Percentiles rank a stretch among this genome's conserved stretches.
Conservation (phyloP, 2,888 invertebrate genomes). For the Leptarthrus brevirostris region DNA sequence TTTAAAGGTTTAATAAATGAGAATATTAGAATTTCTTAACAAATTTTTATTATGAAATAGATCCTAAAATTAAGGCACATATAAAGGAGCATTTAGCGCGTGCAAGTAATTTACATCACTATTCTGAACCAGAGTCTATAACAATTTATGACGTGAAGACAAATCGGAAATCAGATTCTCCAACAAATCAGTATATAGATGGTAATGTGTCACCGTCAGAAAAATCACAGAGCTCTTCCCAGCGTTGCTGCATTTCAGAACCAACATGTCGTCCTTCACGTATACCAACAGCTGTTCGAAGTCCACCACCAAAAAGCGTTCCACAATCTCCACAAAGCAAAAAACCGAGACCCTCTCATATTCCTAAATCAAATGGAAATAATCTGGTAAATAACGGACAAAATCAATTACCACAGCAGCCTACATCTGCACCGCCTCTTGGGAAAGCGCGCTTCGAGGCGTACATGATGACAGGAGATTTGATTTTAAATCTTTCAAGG, state of each 20-base stretch:
- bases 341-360: constrained; percentile 64
- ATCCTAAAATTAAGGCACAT: constrained; percentile 87
- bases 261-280: constrained; percentile 68
- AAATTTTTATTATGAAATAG: no score
- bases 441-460: constrained; percentile 80
- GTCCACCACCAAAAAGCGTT: constrained; percentile 61
- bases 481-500: constrained; percentile 91
- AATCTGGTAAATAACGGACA: constrained; percentile 34
- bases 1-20: no score
- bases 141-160: constrained; percentile 67
- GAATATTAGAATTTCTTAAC: no score
- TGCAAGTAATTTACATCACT: constrained; percentile 68
- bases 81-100: constrained; percentile 79
- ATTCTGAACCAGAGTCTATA: constrained; percentile 69
- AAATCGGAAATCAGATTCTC: constrained; percentile 62
- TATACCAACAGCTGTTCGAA: constrained; percentile 70
- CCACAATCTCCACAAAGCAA: constrained; percentile 65
- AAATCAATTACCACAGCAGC: constrained; percentile 57
- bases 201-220: constrained; percentile 52
- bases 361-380: constrained; percentile 62
- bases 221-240: constrained; percentile 49
- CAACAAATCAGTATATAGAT: constrained; percentile 54
- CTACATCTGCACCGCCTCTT: constrained; percentile 63
- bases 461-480: constrained; percentile 98
- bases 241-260: constrained; percentile 60